Base-by-base conservation (phyloP, 1,140 invertebrate species). In the Bicyclus anynana region DNA sequence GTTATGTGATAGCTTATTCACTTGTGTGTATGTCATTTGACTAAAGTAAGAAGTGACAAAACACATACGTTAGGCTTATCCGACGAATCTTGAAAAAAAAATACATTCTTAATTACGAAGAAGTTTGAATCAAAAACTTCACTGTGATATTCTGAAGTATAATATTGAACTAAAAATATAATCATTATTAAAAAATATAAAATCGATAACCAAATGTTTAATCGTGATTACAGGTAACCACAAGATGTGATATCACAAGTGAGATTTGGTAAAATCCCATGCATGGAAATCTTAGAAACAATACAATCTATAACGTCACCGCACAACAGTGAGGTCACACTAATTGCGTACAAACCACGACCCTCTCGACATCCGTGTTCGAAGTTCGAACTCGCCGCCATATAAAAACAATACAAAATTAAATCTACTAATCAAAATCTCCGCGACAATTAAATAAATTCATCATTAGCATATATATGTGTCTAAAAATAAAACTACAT, bases 261-360 rank as follows among this genome's bases (percentile, higher is more conserved):
- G 53, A 49, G 58, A 54, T 60, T 60, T 60, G 58, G 62, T 65
- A 65, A 65, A 65, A 65, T 61, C 62, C 62, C 59, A 61, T 18
- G 42, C 29, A 20, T 54, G 44, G 55, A 61, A 52, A 65, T 65
- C 62, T 61, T 5, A 57, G 62, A 65, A 65, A 18, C 20, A 18
- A 29, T 50, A 50, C 29, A 53, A 37, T 53, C 51, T 54, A 12
- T 60, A 54, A 53, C 59, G 53, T 55, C 49, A 61, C 52, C 49
- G 50, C 56, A 47, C n/a, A 12, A 9, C 37, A 5, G 10, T 55
- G 26, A 67, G 64, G 64, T 44, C 55, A 67, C 65, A 67, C 38
- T 67, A 62, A 64, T 67, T 64, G 54, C 67, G 67, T 65, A 55
- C 33, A 33, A 42, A 52, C 27, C 53, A 27, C 53, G 35, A 57